phyloP scores from a whole-genome alignment of 30 jellyfish, hydroid and myxozoan species.

The Rhopilema esculentum region DNA sequence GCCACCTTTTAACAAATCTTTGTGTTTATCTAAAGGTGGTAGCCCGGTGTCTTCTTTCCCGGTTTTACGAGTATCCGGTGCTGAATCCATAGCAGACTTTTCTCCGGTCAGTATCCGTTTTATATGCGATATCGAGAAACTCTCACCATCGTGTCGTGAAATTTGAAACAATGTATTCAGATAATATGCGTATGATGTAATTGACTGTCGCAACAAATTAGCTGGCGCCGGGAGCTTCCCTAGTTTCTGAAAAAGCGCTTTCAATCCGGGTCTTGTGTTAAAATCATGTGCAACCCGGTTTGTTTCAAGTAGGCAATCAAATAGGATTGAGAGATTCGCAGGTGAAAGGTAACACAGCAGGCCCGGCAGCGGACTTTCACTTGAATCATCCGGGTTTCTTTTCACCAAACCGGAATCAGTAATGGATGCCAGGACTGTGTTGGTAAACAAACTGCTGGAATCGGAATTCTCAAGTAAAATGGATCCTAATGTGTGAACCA shows the following conservation, averaged over 20 bases:
- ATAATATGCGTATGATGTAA: conserved; percentile 91
- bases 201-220: conserved; percentile 91
- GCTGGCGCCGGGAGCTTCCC: conserved; percentile 91
- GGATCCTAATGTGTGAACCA: conserved; percentile 94
- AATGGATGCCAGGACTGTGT: conserved; percentile 79
- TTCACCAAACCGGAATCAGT: conserved; percentile 95
- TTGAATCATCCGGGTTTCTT: conserved; percentile 83
- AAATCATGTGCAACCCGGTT: conserved; percentile 90
- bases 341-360: conserved; percentile 93
- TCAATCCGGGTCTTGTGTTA: conserved; percentile 94
- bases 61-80: conserved; percentile 52
- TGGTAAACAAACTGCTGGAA: conserved; percentile 69
- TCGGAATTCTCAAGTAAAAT: conserved; percentile 95
- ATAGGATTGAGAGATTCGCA: conserved; percentile 82
- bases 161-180: conserved; percentile 94
- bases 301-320: conserved; percentile 91
- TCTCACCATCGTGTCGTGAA: conserved; percentile 97
- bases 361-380: conserved; percentile 94
- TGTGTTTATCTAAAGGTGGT: conserved; percentile 73
- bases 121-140: conserved; percentile 91
- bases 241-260: conserved; percentile 87
- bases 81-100: conserved; percentile 63
- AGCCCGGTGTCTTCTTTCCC: conserved; percentile 51
- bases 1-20: conserved; percentile 90
- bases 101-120: conserved; percentile 94